Evolutionary conservation across 2,113 vertebrate genomes (phyloP), one percentile per base, ranked within the genome.

Genomic region (Amblyornis subalaris): DNA sequence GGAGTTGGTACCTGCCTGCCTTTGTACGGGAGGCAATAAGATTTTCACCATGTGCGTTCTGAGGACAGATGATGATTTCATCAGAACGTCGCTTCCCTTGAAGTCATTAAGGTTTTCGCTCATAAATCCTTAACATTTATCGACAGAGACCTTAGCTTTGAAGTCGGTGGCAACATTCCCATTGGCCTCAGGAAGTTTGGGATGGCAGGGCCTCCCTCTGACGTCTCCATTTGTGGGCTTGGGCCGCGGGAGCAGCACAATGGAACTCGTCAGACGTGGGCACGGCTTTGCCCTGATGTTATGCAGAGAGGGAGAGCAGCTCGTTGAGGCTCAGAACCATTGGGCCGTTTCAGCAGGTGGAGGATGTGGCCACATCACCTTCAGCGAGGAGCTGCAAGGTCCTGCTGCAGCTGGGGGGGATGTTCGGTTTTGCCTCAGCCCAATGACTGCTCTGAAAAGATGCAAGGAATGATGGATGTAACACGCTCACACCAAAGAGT

Each of bases 91-190:
- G 44, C 79, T 94, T 88, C 35, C 33, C 71, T 80, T 60, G 58
- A 31, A 89, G 44, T 72, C 58, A 40, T 69, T 70, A 35, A 47
- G 15, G 6, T 5, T 82, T 93, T 78, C 69, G 21, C 65, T 85
- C 75, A n/a, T 91, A 77, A 95, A 94, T 90, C 38, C 55, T 70
- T 60, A 66, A 76, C n/a, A 33, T 66, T 16, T 66, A 76, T 80
- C 0, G 4, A 64, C 26, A 26, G 62, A 83, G 31, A 48, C 58
- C n/a, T 61, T 42, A 76, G 58, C 58, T 66, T 80, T 83, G 81
- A 83, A 44, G 24, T 23, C 72, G n/a, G 67, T 38, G 38, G 57
- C 42, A 66, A 54, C 84, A 48, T 73, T 91, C 71, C 71, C 33
- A 2, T 12, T 50, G 87, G 62, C 29, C 88, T 94, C 74, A 10